Evolutionary conservation across 1,140 invertebrate species (phyloP).

Genomic region (Drosophila willistoni): DNA sequence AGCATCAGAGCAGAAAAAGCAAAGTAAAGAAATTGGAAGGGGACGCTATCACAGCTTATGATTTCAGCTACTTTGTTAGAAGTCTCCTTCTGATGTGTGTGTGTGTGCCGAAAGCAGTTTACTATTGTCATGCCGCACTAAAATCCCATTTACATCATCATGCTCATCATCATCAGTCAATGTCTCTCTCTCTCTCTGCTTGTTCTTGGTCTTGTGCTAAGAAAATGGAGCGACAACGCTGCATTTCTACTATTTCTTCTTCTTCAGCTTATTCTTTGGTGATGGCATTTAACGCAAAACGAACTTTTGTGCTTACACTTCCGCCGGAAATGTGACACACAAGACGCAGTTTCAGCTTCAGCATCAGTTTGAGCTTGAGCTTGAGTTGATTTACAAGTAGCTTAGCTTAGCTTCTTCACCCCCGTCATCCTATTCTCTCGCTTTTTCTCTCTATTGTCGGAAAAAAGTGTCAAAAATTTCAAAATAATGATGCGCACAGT

Average conservation of each 20-base stretch:
- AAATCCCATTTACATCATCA: constrained; percentile 81
- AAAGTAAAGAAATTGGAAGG: constrained; percentile 29
- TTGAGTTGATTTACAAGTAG: constrained; percentile 78
- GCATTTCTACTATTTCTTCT: constrained; percentile 56
- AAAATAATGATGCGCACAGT: constrained; percentile 79
- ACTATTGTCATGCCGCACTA: constrained; percentile 79
- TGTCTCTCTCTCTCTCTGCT: constrained; percentile 47
- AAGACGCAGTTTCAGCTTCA: constrained; percentile 30
- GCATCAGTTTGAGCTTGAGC: constrained; percentile 49
- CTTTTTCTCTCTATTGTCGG: constrained; percentile 24
- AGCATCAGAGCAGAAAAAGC: constrained; percentile 38
- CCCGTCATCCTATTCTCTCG: too few relatives aligned
- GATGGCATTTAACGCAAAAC: constrained; percentile 75
- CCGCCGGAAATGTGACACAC: constrained; percentile 73
- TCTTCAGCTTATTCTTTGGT: constrained; percentile 20
- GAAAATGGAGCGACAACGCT: constrained; percentile 74
- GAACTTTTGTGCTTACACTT: constrained; percentile 80
- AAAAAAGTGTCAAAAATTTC: constrained; percentile 80
- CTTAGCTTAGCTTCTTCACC: constrained; percentile 52
- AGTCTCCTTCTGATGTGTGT: constrained; percentile 29
- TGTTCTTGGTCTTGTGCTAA: constrained; percentile 19
- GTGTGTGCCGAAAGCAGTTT: constrained; percentile 57
- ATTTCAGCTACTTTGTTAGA: constrained; percentile 63
- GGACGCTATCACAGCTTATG: constrained; percentile 73
- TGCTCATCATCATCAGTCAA: constrained; percentile 81